Evolutionary conservation across 2,888 invertebrate genomes (phyloP).

Genomic region (Digitonthophagus gazella): DNA sequence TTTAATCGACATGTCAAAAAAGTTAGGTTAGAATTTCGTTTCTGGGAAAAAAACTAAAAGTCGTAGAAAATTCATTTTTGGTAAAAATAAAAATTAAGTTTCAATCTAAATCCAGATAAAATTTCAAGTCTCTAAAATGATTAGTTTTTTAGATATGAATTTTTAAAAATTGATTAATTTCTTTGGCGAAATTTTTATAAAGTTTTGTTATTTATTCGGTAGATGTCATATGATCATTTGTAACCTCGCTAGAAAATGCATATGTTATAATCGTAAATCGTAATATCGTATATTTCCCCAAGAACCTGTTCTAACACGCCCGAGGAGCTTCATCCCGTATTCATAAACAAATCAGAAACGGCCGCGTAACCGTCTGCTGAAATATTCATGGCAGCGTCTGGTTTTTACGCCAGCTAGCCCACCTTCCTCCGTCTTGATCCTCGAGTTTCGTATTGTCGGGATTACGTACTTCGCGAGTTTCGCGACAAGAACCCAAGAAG

Average conservation of each 20-base stretch:
- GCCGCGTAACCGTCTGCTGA: conserved; percentile 12
- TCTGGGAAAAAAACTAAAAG: too few species aligned
- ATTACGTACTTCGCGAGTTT: background rate
- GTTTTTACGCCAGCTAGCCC: conserved; percentile 12
- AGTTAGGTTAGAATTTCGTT: too few species aligned
- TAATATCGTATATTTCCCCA: background rate
- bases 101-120: too few species aligned
- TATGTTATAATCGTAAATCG: background rate
- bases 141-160: too few species aligned
- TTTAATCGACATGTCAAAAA: too few species aligned
- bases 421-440: background rate
- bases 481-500: background rate
- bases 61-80: too few species aligned
- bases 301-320: background rate
- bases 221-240: too few species aligned
- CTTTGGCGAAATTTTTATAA: too few species aligned
- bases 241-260: background rate
- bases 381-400: conserved; percentile 9
- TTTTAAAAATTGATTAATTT: too few species aligned
- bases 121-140: too few species aligned
- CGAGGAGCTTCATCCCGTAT: background rate
- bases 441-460: background rate
- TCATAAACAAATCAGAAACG: background rate
- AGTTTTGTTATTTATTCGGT: too few species aligned
- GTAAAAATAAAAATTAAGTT: too few species aligned